phyloP scores from a whole-genome alignment of 2,888 invertebrate species.

The Drosophila antonietae region DNA sequence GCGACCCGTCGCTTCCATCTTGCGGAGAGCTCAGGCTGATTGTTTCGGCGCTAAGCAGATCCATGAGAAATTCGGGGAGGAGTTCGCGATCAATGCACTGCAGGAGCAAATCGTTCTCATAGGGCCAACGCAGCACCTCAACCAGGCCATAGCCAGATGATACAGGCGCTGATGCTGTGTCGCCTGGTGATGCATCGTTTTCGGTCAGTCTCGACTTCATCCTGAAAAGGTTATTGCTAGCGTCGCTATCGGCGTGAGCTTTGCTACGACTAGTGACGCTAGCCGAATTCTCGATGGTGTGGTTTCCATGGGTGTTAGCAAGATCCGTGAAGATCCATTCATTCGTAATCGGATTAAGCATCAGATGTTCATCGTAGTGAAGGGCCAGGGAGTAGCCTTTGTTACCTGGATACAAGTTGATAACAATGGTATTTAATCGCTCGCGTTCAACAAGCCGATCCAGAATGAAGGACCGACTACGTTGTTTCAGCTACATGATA shows the following conservation, averaged over 20 bases:
- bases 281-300: constrained; percentile 20
- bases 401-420: constrained; percentile 96
- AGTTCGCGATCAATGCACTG: constrained; percentile 96
- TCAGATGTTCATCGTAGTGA: constrained; percentile 84
- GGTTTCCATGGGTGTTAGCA: constrained; percentile 17
- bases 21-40: constrained; percentile 71
- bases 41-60: constrained; percentile 92
- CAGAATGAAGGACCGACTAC: constrained; percentile 89
- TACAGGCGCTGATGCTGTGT: constrained; percentile 21
- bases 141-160: constrained; percentile 85
- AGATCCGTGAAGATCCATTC: constrained; percentile 69
- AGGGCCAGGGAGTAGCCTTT: constrained; percentile 92
- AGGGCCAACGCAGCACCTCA: constrained; percentile 93
- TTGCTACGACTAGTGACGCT: constrained; percentile 53
- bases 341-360: constrained; percentile 63
- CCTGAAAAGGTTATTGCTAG: constrained; percentile 23
- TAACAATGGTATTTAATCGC: constrained; percentile 93
- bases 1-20: constrained; percentile 77
- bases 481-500: constrained; percentile 81
- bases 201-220: constrained; percentile 39
- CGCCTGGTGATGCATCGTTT: constrained; percentile 27
- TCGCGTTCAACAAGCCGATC: constrained; percentile 94
- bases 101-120: constrained; percentile 94
- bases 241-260: constrained; percentile 26
- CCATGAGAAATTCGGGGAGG: constrained; percentile 93